Evolutionary conservation across 2,113 vertebrate species (phyloP), one percentile per base, ranked within the genome.

Genomic region (Callithrix jacchus): DNA sequence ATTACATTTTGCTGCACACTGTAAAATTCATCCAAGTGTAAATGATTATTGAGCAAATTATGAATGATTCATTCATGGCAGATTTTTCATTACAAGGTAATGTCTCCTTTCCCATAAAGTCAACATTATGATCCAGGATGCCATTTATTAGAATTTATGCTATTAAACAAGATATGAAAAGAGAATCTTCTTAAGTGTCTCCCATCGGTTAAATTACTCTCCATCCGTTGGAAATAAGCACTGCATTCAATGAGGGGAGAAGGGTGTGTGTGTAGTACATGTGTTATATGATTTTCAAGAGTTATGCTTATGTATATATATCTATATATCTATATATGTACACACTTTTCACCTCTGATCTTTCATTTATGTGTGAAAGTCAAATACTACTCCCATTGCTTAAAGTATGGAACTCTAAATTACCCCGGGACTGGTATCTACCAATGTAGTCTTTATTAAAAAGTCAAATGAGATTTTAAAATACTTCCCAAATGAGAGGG

Each of bases 21-120:
- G 94, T 97, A 95, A 97, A 97, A 97, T 93, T 95, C 73, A 97
- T 84, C 80, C 97, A 97, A 97, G 97, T 97, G 95, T 95, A 98
- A 98, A 98, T 93, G 95, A 98, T 97, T 97, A 97, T 95, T 95
- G 91, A 98, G 84, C 20, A 97, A 98, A 98, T 98, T 98, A 97
- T 95, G 96, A 98, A 98, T 94, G 91, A 98, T 97, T 98, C 95
- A 97, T 97, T 98, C 97, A 95, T 79, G 85, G 90, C 52, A 96
- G 84, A 90, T 81, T 98, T 98, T 98, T 98, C 97, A 98, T 98
- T 98, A 97, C 87, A 93, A 92, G 88, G 87, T 95, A 97, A 98
- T 92, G 87, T 91, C 90, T 97, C 83, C 94, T 98, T 98, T 98
- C 66, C 81, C 23, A 32, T 97, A 97, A 98, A 98, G 97, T 97